These are phyloP conservation scores for Musca domestica DNA, from an alignment of 1,140 invertebrate species.

Conservation along the genomic window DNA sequence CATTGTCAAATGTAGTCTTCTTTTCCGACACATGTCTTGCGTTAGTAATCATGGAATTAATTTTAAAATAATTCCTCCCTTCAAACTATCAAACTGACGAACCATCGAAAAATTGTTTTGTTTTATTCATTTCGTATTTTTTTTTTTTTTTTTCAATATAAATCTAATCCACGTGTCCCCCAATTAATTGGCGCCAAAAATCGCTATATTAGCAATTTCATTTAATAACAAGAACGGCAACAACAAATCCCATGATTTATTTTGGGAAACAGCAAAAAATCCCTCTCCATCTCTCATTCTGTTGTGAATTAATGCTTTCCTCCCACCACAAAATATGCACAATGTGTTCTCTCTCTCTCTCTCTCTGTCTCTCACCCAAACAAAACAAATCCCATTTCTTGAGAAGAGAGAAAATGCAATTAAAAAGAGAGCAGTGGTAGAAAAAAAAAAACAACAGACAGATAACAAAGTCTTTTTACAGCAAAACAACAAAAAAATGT, in stretches of 20 bases:
- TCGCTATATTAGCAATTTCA: background rate
- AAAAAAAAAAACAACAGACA: constrained; percentile 12
- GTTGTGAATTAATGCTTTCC: constrained; percentile 4
- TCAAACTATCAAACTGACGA: too few relatives aligned
- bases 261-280: constrained; percentile 13
- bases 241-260: constrained; percentile 6
- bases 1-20: too few relatives aligned
- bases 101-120: too few relatives aligned
- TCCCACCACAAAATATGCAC: constrained; percentile 10
- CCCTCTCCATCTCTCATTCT: background rate
- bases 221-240: background rate
- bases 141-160: too few relatives aligned
- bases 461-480: constrained; percentile 8
- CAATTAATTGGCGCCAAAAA: background rate
- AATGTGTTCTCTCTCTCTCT: background rate
- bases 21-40: too few relatives aligned
- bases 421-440: background rate
- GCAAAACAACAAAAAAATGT: background rate
- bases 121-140: too few relatives aligned
- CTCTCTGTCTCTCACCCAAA: too few relatives aligned
- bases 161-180: too few relatives aligned
- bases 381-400: constrained; percentile 11
- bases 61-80: too few relatives aligned
- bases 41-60: too few relatives aligned
- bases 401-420: constrained; percentile 1